Evolutionary conservation across 1,140 invertebrate genomes (phyloP).

Genomic region (Popillia japonica): DNA sequence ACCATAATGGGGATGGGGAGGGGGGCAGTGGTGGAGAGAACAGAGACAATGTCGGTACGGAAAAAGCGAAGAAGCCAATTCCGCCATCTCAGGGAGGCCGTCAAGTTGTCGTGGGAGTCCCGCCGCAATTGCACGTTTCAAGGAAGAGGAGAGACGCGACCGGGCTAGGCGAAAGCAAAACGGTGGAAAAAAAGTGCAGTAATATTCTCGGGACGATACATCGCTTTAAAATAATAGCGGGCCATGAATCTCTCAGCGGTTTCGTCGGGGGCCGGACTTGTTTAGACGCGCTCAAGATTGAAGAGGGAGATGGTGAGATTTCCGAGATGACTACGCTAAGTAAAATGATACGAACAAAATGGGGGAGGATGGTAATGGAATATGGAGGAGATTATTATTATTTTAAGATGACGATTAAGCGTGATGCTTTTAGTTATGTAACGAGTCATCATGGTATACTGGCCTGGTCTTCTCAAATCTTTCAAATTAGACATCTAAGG

Average conservation of each 20-base stretch:
- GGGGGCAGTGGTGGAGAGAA: too few relatives aligned
- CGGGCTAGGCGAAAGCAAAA: not conserved
- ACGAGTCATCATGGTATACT: too few relatives aligned
- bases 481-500: too few relatives aligned
- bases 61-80: not conserved
- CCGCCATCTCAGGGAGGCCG: not conserved
- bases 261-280: not conserved
- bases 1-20: too few relatives aligned
- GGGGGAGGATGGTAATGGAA: not conserved
- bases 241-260: not conserved
- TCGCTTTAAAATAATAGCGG: constrained; percentile 11
- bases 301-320: not conserved
- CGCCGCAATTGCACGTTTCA: not conserved
- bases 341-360: not conserved
- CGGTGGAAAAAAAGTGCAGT: not conserved
- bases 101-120: not conserved
- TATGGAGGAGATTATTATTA: not conserved
- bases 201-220: constrained; percentile 6
- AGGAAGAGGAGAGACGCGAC: not conserved
- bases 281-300: not conserved
- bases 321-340: not conserved
- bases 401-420: too few relatives aligned
- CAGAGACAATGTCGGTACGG: not conserved
- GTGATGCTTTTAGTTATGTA: too few relatives aligned
- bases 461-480: too few relatives aligned